Evolutionary conservation across 2,888 invertebrate species (phyloP).

Genomic region (Thera britannica): DNA sequence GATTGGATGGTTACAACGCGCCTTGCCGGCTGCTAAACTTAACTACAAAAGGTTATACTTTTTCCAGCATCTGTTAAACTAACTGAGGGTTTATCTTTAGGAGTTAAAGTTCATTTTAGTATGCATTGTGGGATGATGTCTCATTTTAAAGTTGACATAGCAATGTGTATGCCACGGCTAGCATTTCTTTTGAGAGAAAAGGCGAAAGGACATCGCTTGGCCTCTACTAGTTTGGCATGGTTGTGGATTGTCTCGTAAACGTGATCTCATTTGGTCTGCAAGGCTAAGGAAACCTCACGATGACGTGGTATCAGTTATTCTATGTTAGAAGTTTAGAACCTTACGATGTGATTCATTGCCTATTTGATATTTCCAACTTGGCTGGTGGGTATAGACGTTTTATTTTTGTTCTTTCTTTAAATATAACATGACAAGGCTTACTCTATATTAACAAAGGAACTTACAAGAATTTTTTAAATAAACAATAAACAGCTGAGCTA

Average conservation of each 20-base stretch:
- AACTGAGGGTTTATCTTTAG: constrained; percentile 31
- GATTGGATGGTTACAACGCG: constrained; percentile 22
- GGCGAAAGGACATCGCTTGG: constrained; percentile 74
- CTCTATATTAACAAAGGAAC: no score
- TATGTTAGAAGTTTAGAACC: no score
- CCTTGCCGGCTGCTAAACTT: constrained; percentile 55
- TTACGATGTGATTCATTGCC: no score
- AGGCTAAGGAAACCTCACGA: constrained; percentile 13
- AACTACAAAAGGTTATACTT: constrained; percentile 50
- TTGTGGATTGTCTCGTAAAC: constrained; percentile 37
- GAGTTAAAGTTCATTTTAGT: constrained; percentile 38
- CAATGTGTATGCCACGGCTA: constrained; percentile 74
- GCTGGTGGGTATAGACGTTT: no score
- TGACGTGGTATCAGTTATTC: background rate
- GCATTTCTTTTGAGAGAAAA: constrained; percentile 80
- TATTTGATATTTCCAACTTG: no score
- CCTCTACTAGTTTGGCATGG: constrained; percentile 48
- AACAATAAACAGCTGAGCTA: no score
- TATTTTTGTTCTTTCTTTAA: no score
- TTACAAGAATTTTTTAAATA: no score
- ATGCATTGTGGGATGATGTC: constrained; percentile 44
- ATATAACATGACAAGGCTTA: no score
- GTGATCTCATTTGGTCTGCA: constrained; percentile 27
- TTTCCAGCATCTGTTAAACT: constrained; percentile 15
- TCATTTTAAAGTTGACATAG: constrained; percentile 54